Evolutionary conservation across 2,888 invertebrate genomes (phyloP).

Genomic region (Lochmaea crataegi): DNA sequence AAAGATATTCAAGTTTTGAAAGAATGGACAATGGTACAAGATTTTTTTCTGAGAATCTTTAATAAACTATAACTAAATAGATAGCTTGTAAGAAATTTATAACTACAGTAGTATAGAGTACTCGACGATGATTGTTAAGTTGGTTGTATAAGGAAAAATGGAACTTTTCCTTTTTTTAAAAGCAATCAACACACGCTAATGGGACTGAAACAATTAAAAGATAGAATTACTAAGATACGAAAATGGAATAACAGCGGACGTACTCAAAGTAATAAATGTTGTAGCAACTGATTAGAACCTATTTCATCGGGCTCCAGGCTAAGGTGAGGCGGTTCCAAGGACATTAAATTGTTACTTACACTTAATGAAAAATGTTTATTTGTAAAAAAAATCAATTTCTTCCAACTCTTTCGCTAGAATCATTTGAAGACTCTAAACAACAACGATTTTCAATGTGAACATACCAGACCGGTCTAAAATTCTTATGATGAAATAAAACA

Average conservation of each 20-base stretch:
- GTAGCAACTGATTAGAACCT: slow-evolving; percentile 49
- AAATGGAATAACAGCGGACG: slow-evolving; percentile 47
- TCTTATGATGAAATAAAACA: no score
- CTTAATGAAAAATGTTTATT: not conserved
- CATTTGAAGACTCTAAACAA: not conserved
- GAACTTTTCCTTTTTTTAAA: not conserved
- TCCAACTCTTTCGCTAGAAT: not conserved
- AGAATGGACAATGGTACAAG: no score
- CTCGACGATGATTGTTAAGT: not conserved
- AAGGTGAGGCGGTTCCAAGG: slow-evolving; percentile 32
- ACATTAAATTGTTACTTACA: slow-evolving; percentile 11
- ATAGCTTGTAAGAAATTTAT: no score
- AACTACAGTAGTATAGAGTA: not conserved
- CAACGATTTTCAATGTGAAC: no score
- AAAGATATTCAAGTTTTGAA: no score
- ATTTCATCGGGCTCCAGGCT: slow-evolving; percentile 44
- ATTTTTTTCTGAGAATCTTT: no score
- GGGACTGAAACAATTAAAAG: slow-evolving; percentile 50
- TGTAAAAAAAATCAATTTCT: not conserved
- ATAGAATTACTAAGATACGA: slow-evolving; percentile 52
- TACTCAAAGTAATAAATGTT: slow-evolving; percentile 47
- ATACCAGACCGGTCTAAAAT: no score
- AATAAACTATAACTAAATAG: no score
- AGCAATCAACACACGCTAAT: slow-evolving; percentile 15
- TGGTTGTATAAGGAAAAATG: not conserved